Evolutionary conservation across 2,797 vertebrate species (phyloP).

Genomic region (Micropoecilia bifurca): DNA sequence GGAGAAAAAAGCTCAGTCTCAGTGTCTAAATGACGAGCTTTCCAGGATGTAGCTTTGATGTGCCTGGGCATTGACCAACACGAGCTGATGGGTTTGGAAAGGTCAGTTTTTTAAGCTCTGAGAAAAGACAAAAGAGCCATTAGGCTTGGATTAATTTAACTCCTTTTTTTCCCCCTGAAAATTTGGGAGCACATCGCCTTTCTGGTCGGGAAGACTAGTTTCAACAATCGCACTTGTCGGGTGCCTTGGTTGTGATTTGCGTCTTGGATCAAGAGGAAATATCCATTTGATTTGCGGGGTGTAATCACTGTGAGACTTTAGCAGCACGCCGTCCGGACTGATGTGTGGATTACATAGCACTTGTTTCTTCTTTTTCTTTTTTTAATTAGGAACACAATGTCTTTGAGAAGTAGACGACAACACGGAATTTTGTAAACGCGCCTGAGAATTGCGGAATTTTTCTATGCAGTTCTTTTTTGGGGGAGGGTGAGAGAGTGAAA

Average conservation of each 20-base stretch:
- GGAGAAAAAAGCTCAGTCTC: constrained; percentile 28
- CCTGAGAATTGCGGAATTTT: constrained; percentile 89
- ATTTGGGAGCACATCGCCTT: constrained; percentile 35
- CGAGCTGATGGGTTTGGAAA: constrained; percentile 15
- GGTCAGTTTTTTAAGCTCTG: constrained; percentile 6
- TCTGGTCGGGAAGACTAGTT: constrained; percentile 55
- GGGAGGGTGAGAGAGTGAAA: constrained; percentile 51
- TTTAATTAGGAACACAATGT: constrained; percentile 66
- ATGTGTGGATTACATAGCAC: constrained; percentile 74
- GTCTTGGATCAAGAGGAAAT: constrained; percentile 54
- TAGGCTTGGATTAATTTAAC: constrained; percentile 7
- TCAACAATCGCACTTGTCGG: constrained; percentile 71
- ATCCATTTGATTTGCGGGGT: constrained; percentile 49
- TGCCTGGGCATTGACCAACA: constrained; percentile 35
- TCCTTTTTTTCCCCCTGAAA: constrained; percentile 12
- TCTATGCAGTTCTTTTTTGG: constrained; percentile 72
- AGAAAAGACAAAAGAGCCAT: constrained; percentile 13
- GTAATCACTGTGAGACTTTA: constrained; percentile 56
- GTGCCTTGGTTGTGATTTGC: constrained; percentile 48
- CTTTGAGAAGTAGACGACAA: constrained; percentile 72
- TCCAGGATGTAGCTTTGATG: constrained; percentile 38
- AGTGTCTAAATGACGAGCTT: constrained; percentile 35
- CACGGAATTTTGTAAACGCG: constrained; percentile 82
- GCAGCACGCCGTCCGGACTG: constrained; percentile 50
- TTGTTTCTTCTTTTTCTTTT: constrained; percentile 49